Evolutionary conservation across 2,797 vertebrate genomes (phyloP), one percentile per base, ranked within the genome.

Genomic region (Lutjanus campechanus): DNA sequence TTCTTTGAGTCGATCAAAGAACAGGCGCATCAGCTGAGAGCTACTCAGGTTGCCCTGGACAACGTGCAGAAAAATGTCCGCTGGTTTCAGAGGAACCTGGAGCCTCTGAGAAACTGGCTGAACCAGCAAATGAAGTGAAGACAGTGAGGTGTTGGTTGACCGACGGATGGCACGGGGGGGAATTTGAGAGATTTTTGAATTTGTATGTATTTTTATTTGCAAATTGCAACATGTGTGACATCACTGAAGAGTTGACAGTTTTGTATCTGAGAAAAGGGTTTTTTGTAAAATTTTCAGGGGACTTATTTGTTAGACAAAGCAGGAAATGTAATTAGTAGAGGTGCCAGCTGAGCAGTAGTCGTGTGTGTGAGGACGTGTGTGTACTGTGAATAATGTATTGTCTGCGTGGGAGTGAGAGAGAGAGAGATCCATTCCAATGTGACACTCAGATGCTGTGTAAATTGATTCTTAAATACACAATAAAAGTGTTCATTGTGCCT

Each of bases 1-100:
- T 97, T 96, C 88, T 97, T 96, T 93, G 88, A 95, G 46, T 96
- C 92, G 55, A 94, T 96, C 77, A 90, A 89, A 84, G 93, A 94
- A 7, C 91, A 96, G 46, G 83, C 90, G 8, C 95, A 91, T 77
- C 91, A 96, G 76, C 91, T 97, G 59, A 94, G 93, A 87, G 85
- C 78, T 58, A 94, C 90, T 63, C 91, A 94, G 79, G 65, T 95
- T 82, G 92, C 95, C 43, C 71, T 95, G 53, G 95, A 96, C 79
- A 95, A 89, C n/a, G 64, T 96, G 81, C 88, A 90, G 77, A 95
- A 96, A 85, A 96, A 95, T 72, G 91, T 96, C 63, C 89, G 92
- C 77, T 96, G 95, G 93, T 62, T 96, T 81, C 90, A 95, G 69
- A 95, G 93, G 76, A 96, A 96, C 88, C 80, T 96, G 25, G 89